Evolutionary conservation across 2,888 invertebrate genomes (phyloP), one percentile per base, ranked within the genome.

Genomic region (Kryphioiulus occultus): DNA sequence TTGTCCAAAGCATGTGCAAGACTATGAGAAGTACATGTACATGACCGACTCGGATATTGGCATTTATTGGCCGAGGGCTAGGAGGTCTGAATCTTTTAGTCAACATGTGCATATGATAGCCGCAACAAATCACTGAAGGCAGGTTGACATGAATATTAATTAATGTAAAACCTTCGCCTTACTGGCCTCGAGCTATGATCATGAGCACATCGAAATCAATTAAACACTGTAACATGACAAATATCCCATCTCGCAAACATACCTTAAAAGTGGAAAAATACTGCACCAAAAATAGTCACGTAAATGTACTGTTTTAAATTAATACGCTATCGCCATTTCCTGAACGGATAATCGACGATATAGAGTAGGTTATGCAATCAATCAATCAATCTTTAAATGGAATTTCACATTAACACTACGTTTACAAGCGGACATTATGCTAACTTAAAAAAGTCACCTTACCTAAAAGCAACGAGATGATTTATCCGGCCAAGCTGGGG

Each of bases 41-140:
- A 22, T n/a, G n/a, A 12, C 10, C 68, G 26, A 26, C 78, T 78
- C 30, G 12, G 26, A 30, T 78, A 15, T 78, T 78, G 30, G 30
- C 30, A 32, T 78, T 78, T 78, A 78, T 30, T 32, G 5, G 30
- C 78, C 30, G 78, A 32, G 30, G 78, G 30, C 78, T 17, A 78
- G 78, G 78, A 78, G 12, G 78, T 26, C 10, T 30, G 30, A 78
- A 78, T 30, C 78, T 78, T 78, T 78, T 78, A 78, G 78, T 32
- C 78, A 78, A 78, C 78, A 78, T 78, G 78, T 32, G 78, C 78
- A 78, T 30, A 30, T 78, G 78, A 78, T 78, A 78, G 78, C 78
- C 78, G 78, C 78, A 78, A 32, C 30, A 78, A 78, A 78, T 32
- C 78, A 78, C 78, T 32, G 30, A 9, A 32, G 78, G 78, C 78